Base-by-base conservation (phyloP, 2,888 invertebrate species). In the Spilarctia lutea region DNA sequence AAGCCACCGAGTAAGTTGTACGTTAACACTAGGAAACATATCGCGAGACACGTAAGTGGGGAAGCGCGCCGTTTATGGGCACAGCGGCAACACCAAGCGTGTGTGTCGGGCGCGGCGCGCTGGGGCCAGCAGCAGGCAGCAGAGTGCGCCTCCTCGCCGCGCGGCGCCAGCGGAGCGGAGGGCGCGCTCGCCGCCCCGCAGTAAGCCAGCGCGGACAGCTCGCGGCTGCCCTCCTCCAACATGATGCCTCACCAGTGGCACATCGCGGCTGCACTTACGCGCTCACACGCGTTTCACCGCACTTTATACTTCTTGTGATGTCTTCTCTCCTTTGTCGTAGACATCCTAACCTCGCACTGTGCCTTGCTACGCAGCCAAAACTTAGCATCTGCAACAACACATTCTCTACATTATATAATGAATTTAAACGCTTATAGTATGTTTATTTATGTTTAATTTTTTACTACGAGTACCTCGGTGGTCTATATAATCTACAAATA, bases 1-100 rank as follows among this genome's bases (percentile, higher is more conserved):
- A 99, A 98, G 39, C 98, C 99, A 24, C 99, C 99, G 86, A 99
- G 96, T 71, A 99, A 97, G 80, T 99, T 98, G 96, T 99, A 99
- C 24, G 97, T 97, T 68, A 99, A 96, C 30, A 99, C 99, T 74
- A 99, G 96, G 83, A 97, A 97, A 92, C 98, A 98, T 75, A 98
- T 97, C 30, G 98, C 98, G 63, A 98, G 96, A 85, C 98, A 98
- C 16, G 98, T 98, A 81, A 98, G 96, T 16, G 98, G 96, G 0
- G 98, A 94, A 3, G 94, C 92, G 65, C 91, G 87, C 48, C 94
- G 87, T 68, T 89, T 89, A 82, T 91, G 92, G 0, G 91, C 91
- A 79, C 94, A 94, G 66, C 96, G 96, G 88, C 97, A 97, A 84
- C 94, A 93, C 79, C 86, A 87, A 87, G 75, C 33, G 83, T n/a